These are phyloP conservation scores for Chloromyia formosa DNA, from an alignment of 2,888 invertebrate species.

Conservation along the genomic window DNA sequence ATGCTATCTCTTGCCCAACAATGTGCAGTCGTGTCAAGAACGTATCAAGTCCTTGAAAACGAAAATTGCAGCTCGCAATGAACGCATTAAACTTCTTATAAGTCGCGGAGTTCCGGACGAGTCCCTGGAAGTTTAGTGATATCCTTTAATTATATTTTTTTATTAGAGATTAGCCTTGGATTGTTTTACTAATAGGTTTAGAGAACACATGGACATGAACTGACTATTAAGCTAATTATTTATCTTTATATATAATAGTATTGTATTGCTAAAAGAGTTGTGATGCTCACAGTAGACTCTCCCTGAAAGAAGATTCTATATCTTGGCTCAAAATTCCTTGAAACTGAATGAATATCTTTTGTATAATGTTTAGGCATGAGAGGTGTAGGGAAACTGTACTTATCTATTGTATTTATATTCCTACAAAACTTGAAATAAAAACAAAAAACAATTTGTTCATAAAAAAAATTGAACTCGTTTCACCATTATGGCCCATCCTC, in stretches of 20 bases:
- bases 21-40: constrained; percentile 81
- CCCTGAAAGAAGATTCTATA: neutral
- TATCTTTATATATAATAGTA: neutral
- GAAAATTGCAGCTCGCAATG: constrained; percentile 86
- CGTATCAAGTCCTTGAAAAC: constrained; percentile 85
- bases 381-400: neutral
- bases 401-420: neutral
- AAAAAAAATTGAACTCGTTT: constrained; percentile 32
- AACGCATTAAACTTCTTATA: constrained; percentile 86
- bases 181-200: neutral
- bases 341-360: neutral
- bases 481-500: constrained; percentile 60
- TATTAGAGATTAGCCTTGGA: constrained; percentile 59
- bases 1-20: neutral
- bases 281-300: neutral
- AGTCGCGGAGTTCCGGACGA: constrained; percentile 88
- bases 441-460: constrained; percentile 24
- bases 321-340: neutral
- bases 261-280: neutral
- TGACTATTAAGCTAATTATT: constrained; percentile 5
- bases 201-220: neutral
- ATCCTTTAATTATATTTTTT: constrained; percentile 73
- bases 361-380: neutral
- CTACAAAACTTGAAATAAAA: constrained; percentile 18
- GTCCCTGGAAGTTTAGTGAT: constrained; percentile 61